Base-by-base conservation (phyloP, 2,888 invertebrate genomes). In the Sesia apiformis region DNA sequence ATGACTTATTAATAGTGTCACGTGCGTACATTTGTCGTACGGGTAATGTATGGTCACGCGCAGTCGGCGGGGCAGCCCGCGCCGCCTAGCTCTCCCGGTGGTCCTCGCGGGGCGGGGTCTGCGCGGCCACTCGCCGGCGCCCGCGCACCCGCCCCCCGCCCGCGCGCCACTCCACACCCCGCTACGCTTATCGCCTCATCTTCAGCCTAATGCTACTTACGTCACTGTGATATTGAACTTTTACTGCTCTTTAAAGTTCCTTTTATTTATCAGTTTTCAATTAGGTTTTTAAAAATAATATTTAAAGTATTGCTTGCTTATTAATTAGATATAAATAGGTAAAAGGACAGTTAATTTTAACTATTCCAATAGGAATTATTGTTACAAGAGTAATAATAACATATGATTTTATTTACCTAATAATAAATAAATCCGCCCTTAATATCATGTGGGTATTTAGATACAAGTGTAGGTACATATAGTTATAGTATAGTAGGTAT, bases 11-110 rank as follows among this genome's bases (percentile, higher is more conserved):
- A 73, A 76, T 72, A 72, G 66, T 78, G 78, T 80, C 77, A 75
- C 76, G 76, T 78, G 78, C 68, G 68, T 65, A 63, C 62, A 70
- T 69, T 71, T 67, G 67, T 75, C 70, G 71, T 70, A 72, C 66
- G 69, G 73, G 76, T 73, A 68, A 67, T 72, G 74, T 72, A 66
- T 69, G 61, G 58, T 42, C 5, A 6, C 5, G 42, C 7, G 1
- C 46, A 43, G 63, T 57, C 61, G 62, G 61, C 58, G 58, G 61
- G 60, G 60, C 64, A 64, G 66, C 63, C 57, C 66, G 77, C 81
- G 81, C 87, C 86, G 87, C 87, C 87, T 85, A 78, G 85, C 90
- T 82, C 80, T 84, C 85, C 88, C 89, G 90, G 90, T 90, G 90
- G 90, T 90, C 90, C 80, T 68, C 79, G 79, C 84, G 84, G 87